These are phyloP conservation scores for Forbesichthys papilliferus DNA, from an alignment of 2,113 vertebrate species.

Conservation along the genomic window DNA sequence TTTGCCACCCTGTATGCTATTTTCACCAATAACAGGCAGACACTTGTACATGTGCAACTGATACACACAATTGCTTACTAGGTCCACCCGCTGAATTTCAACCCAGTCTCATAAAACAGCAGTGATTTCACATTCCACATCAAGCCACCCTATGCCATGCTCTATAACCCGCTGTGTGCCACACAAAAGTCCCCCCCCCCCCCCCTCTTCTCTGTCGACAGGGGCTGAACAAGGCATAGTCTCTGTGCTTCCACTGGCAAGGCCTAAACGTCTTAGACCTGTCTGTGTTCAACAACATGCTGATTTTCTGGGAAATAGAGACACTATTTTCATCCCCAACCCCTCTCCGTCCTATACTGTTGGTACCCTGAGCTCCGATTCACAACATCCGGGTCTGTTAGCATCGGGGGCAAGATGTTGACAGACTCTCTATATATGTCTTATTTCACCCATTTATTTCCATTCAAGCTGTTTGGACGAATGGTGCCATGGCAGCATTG, in stretches of 20 bases:
- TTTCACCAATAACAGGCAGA: not conserved
- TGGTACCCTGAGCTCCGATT: slow-evolving; percentile 28
- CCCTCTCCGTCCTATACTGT: slow-evolving; percentile 7
- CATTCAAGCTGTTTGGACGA: no score
- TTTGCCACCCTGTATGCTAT: not conserved
- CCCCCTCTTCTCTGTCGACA: slow-evolving; percentile 60
- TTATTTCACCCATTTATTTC: no score
- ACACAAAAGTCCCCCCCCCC: slow-evolving; percentile 38
- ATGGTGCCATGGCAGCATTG: no score
- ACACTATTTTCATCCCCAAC: slow-evolving; percentile 32
- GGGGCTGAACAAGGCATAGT: slow-evolving; percentile 64
- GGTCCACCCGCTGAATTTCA: slow-evolving; percentile 28
- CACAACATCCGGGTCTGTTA: not conserved
- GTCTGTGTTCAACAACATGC: slow-evolving; percentile 42
- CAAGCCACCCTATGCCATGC: slow-evolving; percentile 37
- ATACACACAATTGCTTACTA: slow-evolving; percentile 12
- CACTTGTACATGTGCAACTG: slow-evolving; percentile 5
- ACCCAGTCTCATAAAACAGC: slow-evolving; percentile 21
- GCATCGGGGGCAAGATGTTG: not conserved
- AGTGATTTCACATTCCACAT: slow-evolving; percentile 53
- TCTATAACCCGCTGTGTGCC: slow-evolving; percentile 8
- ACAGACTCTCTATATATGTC: not conserved
- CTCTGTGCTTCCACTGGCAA: slow-evolving; percentile 31
- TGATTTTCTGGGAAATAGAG: slow-evolving; percentile 58
- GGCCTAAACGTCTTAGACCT: slow-evolving; percentile 37